Evolutionary conservation across 2,888 invertebrate genomes (phyloP).

Genomic region (Cerceris ruficornis): DNA sequence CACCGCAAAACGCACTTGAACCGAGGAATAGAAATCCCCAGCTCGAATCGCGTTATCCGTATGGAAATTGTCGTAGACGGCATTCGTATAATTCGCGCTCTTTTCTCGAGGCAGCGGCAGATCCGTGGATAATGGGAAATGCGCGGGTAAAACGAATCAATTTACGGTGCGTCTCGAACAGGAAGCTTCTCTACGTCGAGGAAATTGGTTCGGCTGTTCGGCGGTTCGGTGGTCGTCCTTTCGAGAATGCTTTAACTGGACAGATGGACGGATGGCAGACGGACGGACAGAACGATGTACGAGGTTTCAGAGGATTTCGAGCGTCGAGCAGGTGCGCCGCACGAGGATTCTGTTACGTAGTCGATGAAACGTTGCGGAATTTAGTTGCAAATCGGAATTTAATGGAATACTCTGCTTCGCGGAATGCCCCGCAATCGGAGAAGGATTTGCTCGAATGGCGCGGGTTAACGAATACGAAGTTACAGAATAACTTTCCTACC

Average conservation of each 20-base stretch:
- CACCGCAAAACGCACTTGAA: too few species aligned
- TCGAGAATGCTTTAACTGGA: slow-evolving; percentile 47
- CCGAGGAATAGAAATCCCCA: too few species aligned
- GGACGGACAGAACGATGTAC: background rate
- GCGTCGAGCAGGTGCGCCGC: slow-evolving; percentile 19
- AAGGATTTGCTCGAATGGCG: background rate
- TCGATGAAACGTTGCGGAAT: slow-evolving; percentile 37
- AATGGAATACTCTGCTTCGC: slow-evolving; percentile 16
- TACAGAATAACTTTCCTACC: background rate
- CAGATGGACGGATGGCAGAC: slow-evolving; percentile 21
- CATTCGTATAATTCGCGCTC: slow-evolving; percentile 42
- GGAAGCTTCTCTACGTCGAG: background rate
- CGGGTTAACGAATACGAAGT: background rate
- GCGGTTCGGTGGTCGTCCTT: slow-evolving; percentile 25
- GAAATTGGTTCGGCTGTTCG: slow-evolving; percentile 45
- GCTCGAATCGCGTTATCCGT: background rate
- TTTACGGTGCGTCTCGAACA: slow-evolving; percentile 49
- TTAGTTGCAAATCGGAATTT: slow-evolving; percentile 43
- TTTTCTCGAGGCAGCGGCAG: slow-evolving; percentile 48
- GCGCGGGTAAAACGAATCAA: slow-evolving; percentile 43
- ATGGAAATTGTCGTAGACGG: slow-evolving; percentile 30
- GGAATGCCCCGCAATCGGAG: background rate
- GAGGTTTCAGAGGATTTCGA: background rate
- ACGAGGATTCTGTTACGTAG: slow-evolving; percentile 32
- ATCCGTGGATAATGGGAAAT: background rate